Evolutionary conservation across 2,888 invertebrate species (phyloP), one percentile per base, ranked within the genome.

Genomic region (Pyrrhosoma nymphula): DNA sequence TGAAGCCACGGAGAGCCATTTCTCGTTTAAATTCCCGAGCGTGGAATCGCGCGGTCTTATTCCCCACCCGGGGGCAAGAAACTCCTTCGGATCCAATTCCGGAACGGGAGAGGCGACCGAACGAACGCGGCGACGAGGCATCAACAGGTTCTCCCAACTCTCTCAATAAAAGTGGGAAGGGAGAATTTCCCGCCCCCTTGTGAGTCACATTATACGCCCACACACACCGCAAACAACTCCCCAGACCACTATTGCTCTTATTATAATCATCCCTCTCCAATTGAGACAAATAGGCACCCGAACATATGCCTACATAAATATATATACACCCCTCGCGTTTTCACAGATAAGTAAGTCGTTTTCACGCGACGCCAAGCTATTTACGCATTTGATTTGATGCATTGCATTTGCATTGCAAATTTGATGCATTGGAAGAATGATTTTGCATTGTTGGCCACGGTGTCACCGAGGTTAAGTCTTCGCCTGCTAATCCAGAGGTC

Each of bases 121-220:
- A 60, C 60, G 60, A 69, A 69, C 69, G n/a, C 69, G 69, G n/a
- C n/a, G 69, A 69, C 18, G 20, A 60, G 60, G n/a, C 82, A 82
- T 82, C 82, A 82, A 82, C 82, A 82, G 82, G 82, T 82, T 18
- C 82, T 69, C 30, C 82, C 60, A 60, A 60, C 82, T 35, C 35
- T 35, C 35, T 82, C 30, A 8, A 23, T n/a, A 69, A 14, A 35
- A 82, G 82, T 26, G 69, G 69, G 26, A 20, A 26, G 26, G 69
- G 69, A 20, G 60, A 60, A 60, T n/a, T 69, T 23, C 63, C 30
- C 82, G 35, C 30, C 30, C 69, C 1, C 82, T 3, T 14, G 82
- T n/a, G n/a, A 26, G 26, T 2, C 16, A 82, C 16, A 82, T 82
- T 82, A 35, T 35, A 82, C 82, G 30, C 30, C 82, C 30, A 10